Percentiles rank a stretch among this genome's conserved stretches.
Evolutionary conservation across 2,113 vertebrate genomes (phyloP).

Genomic region (Lophius piscatorius): DNA sequence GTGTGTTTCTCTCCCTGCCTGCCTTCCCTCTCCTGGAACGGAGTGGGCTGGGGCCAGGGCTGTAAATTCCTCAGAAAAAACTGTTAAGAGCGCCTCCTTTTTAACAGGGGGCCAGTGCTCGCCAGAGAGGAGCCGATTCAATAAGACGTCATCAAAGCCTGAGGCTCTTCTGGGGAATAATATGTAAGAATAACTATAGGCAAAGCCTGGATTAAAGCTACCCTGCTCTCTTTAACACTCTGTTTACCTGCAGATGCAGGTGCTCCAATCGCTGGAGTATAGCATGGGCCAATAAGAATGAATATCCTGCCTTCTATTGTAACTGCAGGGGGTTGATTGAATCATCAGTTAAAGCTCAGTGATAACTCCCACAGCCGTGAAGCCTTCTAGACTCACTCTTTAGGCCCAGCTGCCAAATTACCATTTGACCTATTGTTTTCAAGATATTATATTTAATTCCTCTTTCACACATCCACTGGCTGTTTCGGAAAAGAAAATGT

Average conservation of each 20-base stretch:
- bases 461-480: background rate
- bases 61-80: constrained; percentile 79
- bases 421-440: background rate
- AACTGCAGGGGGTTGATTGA: constrained; percentile 1
- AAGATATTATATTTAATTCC: background rate
- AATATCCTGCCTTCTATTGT: background rate
- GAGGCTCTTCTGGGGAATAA: constrained; percentile 44
- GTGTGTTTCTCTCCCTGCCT: constrained; percentile 53
- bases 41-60: constrained; percentile 46
- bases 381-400: background rate
- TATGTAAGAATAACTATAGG: constrained; percentile 20
- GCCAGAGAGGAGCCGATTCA: constrained; percentile 72
- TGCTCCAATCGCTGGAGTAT: background rate
- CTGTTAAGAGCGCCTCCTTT: constrained; percentile 72
- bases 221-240: background rate
- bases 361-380: constrained; percentile 11
- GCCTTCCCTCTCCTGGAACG: constrained; percentile 39
- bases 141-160: constrained; percentile 62
- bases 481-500: background rate
- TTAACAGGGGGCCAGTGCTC: constrained; percentile 56
- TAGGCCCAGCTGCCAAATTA: constrained; percentile 1
- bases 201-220: constrained; percentile 26
- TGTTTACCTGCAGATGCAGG: constrained; percentile 38
- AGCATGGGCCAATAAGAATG: constrained; percentile 1
- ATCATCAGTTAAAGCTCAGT: constrained; percentile 4